Evolutionary conservation across 2,113 vertebrate genomes (phyloP), one percentile per base, ranked within the genome.

Genomic region (Sphaerodactylus townsendi): DNA sequence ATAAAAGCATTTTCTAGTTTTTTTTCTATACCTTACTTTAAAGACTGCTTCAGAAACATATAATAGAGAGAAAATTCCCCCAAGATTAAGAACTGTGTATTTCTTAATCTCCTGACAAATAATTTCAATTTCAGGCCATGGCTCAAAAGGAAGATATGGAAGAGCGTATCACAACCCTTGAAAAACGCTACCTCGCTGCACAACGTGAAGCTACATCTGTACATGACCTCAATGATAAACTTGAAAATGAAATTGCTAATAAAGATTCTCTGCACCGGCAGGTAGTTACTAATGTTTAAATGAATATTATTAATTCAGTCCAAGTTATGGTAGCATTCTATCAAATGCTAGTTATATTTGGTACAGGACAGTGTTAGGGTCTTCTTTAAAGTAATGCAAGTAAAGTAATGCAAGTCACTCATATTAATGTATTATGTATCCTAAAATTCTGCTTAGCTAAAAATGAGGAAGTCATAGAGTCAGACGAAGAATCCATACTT

Each of bases 121-220:
- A 0, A 71, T 72, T 50, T 86, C 70, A 33, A 69, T 64, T 1
- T 1, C 30, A 99, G 98, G 98, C 98, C 1, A 93, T 99, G 95
- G 99, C 99, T 85, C 98, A 99, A 91, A 99, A 99, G 91, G 98
- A 99, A 1, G 98, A 99, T 87, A 99, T 99, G 98, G 99, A 99
- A 86, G 98, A 99, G 93, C 96, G 98, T 79, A 99, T 99, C 89
- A 99, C 98, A n/a, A 99, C 99, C 13, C 96, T 99, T 33, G 99
- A 99, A 94, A 99, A 99, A 90, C 98, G 98, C 92, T 99, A 99
- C 97, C 97, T 99, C 91, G 98, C 98, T 0, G 98, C 98, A 74
- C 99, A 99, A 93, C 96, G 98, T 83, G 99, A 99, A 95, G 97
- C 98, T 59, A 99, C 99, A 53, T 99, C 99, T 3, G 98, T 99